These are phyloP conservation scores for Trachurus trachurus DNA, from an alignment of 2,797 vertebrate genomes.

Conservation along the genomic window DNA sequence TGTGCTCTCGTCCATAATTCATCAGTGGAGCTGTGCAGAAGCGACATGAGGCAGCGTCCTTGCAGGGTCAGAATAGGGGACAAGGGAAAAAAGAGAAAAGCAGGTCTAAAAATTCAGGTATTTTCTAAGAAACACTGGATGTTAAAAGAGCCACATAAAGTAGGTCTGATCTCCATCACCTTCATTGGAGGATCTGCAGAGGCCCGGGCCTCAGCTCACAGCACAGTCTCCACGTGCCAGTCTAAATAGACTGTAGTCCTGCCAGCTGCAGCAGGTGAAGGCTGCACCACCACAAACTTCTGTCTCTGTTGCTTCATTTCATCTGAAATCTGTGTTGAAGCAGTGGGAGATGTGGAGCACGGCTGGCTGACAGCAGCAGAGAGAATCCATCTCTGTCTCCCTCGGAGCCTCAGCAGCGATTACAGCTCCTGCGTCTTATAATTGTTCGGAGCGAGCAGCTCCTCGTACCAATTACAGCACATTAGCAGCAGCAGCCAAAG, in stretches of 20 bases:
- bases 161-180: too few relatives aligned
- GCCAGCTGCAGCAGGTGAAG: slow-evolving; percentile 42
- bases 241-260: slow-evolving; percentile 2
- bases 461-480: slow-evolving; percentile 66
- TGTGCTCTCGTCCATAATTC: too few relatives aligned
- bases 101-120: too few relatives aligned
- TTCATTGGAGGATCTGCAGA: too few relatives aligned
- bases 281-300: background rate
- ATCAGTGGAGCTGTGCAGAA: too few relatives aligned
- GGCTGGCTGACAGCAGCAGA: slow-evolving; percentile 19
- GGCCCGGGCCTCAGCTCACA: background rate
- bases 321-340: slow-evolving; percentile 40
- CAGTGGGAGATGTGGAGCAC: slow-evolving; percentile 22
- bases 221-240: background rate
- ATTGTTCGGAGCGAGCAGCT: slow-evolving; percentile 64
- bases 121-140: too few relatives aligned
- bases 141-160: too few relatives aligned
- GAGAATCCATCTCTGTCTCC: slow-evolving; percentile 9
- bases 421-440: slow-evolving; percentile 52
- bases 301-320: background rate
- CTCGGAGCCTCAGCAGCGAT: slow-evolving; percentile 50
- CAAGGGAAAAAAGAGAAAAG: too few relatives aligned
- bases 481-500: slow-evolving; percentile 63
- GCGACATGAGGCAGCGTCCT: too few relatives aligned
- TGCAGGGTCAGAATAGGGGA: too few relatives aligned